Base-by-base conservation (phyloP, 2,113 vertebrate genomes). In the Muntiacus reevesi region DNA sequence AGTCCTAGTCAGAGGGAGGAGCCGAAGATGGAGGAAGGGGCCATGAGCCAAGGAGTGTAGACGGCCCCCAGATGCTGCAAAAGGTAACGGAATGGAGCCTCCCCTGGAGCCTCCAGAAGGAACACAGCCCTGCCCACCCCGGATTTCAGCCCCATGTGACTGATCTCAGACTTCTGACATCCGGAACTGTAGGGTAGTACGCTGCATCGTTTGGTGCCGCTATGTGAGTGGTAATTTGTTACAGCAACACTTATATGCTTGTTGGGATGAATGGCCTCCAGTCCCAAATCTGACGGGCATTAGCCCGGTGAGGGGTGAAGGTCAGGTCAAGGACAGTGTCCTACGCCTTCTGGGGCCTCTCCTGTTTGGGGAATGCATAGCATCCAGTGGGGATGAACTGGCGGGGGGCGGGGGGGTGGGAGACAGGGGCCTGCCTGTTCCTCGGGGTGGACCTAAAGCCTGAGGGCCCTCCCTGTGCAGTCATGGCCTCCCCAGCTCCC, bases 391-490 rank as follows among this genome's bases (percentile, higher is more conserved):
- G 54, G 33, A 50, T 10, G 52, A 21, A 8, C 82, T 15, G 23
- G 52, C 3, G 40, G 7, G 8, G 60, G 7, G 2, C 3, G 5
- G 40, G 7, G 8, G 50, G 7, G 2, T 7, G 30, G 91, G 30
- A 33, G 27, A 14, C 2, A 3, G 16, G 7, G 2, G 7, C 13
- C 7, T 40, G 7, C 16, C 1, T 1, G 23, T 30, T 45, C 64
- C 5, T 36, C 12, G 1, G 7, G 14, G 15, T 16, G 33, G 33
- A 52, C 54, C 36, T 15, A 52, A 76, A 25, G 54, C 33, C 23
- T 2, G 19, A 36, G 82, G 11, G 8, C 7, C 30, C 52, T 40
- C 64, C 25, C 30, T 5, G 16, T 52, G 33, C 52, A 10, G 2
- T 13, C 36, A 8, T 5, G 1, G 33, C 33, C 57, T 87, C n/a